phyloP scores from a whole-genome alignment of 2,797 vertebrate species.

The Xyrichtys novacula region DNA sequence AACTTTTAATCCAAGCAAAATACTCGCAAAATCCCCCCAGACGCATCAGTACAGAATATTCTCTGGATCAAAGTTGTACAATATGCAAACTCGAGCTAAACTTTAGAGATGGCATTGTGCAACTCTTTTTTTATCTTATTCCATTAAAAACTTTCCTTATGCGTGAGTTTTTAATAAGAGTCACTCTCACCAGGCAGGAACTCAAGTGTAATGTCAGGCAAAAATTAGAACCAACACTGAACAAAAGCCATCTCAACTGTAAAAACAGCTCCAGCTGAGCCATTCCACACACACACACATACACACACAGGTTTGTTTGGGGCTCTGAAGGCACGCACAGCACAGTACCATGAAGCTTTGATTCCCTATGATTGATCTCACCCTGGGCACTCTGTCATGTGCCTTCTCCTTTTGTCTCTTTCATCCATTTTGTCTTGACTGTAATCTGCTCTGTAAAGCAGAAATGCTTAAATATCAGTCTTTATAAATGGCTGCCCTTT shows the following conservation, averaged over 20 bases:
- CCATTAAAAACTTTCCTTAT: conserved; percentile 3
- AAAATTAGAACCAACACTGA: conserved; percentile 20
- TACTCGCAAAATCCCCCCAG: no score
- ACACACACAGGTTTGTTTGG: conserved; percentile 3
- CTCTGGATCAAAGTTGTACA: not conserved
- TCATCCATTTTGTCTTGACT: conserved; percentile 32
- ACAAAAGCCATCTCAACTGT: conserved; percentile 7
- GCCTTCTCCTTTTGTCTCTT: conserved; percentile 8
- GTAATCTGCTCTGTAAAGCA: conserved; percentile 37
- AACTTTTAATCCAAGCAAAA: no score
- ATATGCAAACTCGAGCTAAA: not conserved
- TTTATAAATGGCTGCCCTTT: conserved; percentile 40
- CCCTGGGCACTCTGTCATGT: conserved; percentile 16
- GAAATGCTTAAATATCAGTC: conserved; percentile 41
- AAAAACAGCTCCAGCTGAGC: conserved; percentile 18
- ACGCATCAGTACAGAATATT: not conserved
- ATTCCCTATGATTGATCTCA: conserved; percentile 25
- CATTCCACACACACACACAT: conserved; percentile 1
- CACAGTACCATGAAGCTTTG: not conserved
- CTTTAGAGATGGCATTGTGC: not conserved
- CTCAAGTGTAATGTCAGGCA: not conserved
- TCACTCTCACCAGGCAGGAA: conserved; percentile 12
- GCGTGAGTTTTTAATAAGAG: conserved; percentile 13
- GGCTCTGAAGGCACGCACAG: not conserved
- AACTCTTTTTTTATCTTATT: not conserved